These are phyloP conservation scores for Trochalopteron elliotii DNA, from an alignment of 2,113 vertebrate species.

Conservation along the genomic window DNA sequence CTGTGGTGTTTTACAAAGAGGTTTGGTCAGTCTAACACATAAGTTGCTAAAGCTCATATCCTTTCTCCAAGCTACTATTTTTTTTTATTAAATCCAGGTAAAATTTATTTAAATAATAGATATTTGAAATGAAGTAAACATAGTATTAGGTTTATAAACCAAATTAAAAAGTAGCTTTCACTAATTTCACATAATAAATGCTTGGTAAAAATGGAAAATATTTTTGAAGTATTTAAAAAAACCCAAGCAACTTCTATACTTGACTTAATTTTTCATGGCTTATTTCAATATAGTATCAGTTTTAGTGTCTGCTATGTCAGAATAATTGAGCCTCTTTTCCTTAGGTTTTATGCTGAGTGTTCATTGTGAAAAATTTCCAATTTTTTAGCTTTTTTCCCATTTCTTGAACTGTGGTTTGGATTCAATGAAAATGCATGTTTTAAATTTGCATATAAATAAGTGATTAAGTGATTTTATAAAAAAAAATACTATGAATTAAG, in stretches of 20 bases:
- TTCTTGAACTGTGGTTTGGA: neutral
- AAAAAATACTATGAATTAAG: neutral
- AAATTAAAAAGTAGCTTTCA: neutral
- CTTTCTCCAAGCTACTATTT: neutral
- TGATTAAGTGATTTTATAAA: too few species aligned
- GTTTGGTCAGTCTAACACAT: neutral
- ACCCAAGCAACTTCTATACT: fast-evolving
- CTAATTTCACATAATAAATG: neutral
- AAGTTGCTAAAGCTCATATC: neutral
- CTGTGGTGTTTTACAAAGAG: neutral
- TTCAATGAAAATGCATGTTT: neutral
- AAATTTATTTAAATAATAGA: neutral
- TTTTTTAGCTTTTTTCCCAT: fast-evolving
- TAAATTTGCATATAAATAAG: too few species aligned
- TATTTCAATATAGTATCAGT: neutral
- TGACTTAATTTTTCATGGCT: neutral
- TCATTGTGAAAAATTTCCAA: neutral
- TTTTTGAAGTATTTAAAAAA: neutral
- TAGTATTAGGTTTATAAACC: neutral
- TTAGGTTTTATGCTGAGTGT: neutral
- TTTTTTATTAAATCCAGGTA: neutral
- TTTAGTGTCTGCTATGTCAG: neutral
- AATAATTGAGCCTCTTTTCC: neutral
- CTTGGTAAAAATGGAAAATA: neutral
- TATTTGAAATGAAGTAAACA: neutral